A percentile compares a stretch with the other conserved stretches of the same genome.
Evolutionary conservation across 2,797 vertebrate species (phyloP).

Genomic region (Hapalemur alaotrensis): DNA sequence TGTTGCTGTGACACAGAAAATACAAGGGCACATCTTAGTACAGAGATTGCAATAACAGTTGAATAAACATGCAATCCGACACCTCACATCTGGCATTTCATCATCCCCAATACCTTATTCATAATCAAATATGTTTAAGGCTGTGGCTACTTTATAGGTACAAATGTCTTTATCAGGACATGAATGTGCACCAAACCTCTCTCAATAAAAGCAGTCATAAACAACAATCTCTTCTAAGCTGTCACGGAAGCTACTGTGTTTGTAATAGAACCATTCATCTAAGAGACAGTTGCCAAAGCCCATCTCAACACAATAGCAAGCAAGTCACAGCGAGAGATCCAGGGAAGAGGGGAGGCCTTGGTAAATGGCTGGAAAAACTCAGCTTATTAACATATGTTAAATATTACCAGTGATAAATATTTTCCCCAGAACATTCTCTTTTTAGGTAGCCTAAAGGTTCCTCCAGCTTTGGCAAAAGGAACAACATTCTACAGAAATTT

Average conservation of each 20-base stretch:
- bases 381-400: constrained; percentile 56
- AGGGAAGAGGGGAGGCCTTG: background rate
- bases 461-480: constrained; percentile 15
- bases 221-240: constrained; percentile 71
- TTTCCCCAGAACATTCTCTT: background rate
- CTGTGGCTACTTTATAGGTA: constrained; percentile 80
- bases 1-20: constrained; percentile 80
- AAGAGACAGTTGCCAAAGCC: constrained; percentile 51
- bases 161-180: constrained; percentile 80
- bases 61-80: constrained; percentile 89
- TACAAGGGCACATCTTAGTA: constrained; percentile 71
- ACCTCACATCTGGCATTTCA: constrained; percentile 89
- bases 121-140: constrained; percentile 77
- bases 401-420: background rate
- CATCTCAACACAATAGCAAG: background rate
- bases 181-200: constrained; percentile 70
- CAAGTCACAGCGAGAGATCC: background rate
- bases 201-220: constrained; percentile 77
- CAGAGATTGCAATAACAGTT: constrained; percentile 82
- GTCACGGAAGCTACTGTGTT: constrained; percentile 58
- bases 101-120: constrained; percentile 82
- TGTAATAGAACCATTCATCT: constrained; percentile 74
- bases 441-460: constrained; percentile 17
- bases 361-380: background rate
- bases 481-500: constrained; percentile 18